Base-by-base conservation (phyloP, 2,888 invertebrate genomes). In the Agrochola litura region DNA sequence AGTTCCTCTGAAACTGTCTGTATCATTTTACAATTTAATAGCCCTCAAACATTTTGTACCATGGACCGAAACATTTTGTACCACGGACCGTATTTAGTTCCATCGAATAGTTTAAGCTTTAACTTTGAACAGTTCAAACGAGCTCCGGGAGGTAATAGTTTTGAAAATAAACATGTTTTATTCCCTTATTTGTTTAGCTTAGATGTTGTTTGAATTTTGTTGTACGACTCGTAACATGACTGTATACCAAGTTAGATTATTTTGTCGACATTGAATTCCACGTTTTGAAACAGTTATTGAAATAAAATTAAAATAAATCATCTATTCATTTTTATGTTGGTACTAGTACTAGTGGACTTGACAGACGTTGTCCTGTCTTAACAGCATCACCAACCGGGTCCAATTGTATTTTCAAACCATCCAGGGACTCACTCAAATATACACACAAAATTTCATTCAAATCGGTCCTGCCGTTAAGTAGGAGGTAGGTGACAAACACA, bases 81-180 rank as follows among this genome's bases (percentile, higher is more conserved):
- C 67, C 54, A 25, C 60, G 41, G 61, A 14, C 70, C 25, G 63
- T 76, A 77, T 89, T 89, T 84, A 84, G 84, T 84, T 84, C 43
- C 73, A 82, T 84, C 67, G 56, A 76, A 88, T 77, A 85, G 84
- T 82, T 86, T 82, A 70, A 81, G 81, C 76, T 83, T 87, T 86
- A 81, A 78, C 77, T 83, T 83, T 83, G 69, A 67, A 77, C 82
- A 81, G 83, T 85, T 85, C 68, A 82, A 88, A 88, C 86, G 83
- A 88, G 85, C 83, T 86, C 78, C 68, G 30, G 61, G 72, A 83
- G 84, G 84, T 83, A 86, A 82, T 72, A 79, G 84, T 87, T 84
- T 65, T 64, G 69, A 76, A 77, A 73, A 83, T 86, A 84, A 86
- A 89, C 80, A 89, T 81, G 77, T 16, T 76, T 69, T 65, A 73